Evolutionary conservation across 2,888 invertebrate species (phyloP).

Genomic region (Pocota personata): DNA sequence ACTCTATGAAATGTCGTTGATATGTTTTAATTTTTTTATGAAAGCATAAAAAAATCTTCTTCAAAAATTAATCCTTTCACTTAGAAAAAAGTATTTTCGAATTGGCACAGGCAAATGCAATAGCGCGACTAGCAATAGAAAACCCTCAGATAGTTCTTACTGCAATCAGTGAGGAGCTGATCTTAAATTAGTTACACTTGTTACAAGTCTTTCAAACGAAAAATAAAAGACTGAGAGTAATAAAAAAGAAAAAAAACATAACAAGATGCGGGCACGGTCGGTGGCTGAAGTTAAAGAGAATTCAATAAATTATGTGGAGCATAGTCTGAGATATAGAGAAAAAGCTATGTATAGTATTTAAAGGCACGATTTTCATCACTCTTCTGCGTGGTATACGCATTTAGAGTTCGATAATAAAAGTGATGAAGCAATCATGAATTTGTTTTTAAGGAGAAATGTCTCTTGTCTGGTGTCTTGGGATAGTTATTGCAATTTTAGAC

Average conservation of each 20-base stretch:
- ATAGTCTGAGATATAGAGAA: constrained; percentile 34
- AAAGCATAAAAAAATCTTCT: constrained; percentile 13
- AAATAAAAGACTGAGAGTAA: constrained; percentile 23
- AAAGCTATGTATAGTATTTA: constrained; percentile 15
- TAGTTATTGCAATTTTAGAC: constrained; percentile 19
- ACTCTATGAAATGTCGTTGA: not conserved
- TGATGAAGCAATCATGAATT: constrained; percentile 31
- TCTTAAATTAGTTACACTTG: constrained; percentile 72
- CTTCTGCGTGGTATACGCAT: constrained; percentile 48
- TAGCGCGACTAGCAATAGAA: constrained; percentile 57
- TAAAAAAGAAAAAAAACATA: constrained; percentile 33
- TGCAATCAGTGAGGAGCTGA: constrained; percentile 63
- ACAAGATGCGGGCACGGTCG: constrained; percentile 28
- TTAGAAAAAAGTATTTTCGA: constrained; percentile 39
- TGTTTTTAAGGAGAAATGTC: constrained; percentile 10
- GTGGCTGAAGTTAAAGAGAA: constrained; percentile 55
- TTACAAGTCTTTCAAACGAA: constrained; percentile 47
- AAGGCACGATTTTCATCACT: constrained; percentile 40
- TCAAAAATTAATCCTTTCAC: constrained; percentile 17
- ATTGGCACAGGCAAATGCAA: constrained; percentile 68
- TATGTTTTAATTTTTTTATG: not conserved
- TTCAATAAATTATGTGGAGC: constrained; percentile 57
- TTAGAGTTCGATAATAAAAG: constrained; percentile 61
- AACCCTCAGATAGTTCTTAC: constrained; percentile 49
- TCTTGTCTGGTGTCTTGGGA: constrained; percentile 18